A percentile compares a stretch with the other conserved stretches of the same genome.
These are phyloP conservation scores for Cephonodes hylas DNA, from an alignment of 2,888 invertebrate genomes.

Conservation along the genomic window DNA sequence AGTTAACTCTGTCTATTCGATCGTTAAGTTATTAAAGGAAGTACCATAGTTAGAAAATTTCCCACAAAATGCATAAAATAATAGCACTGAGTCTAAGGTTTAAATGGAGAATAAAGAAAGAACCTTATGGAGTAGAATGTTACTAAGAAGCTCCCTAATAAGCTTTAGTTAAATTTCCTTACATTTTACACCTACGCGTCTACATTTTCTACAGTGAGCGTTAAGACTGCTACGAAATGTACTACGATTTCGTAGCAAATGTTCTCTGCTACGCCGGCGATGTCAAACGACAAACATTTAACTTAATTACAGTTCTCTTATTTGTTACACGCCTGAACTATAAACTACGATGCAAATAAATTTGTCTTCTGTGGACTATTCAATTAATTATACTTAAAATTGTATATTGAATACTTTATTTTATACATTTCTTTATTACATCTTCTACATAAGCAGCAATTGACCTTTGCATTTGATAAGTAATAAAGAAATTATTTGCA, in stretches of 20 bases:
- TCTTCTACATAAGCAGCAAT: too few relatives aligned
- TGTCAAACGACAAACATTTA: neutral
- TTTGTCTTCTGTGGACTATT: neutral
- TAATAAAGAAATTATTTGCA: too few relatives aligned
- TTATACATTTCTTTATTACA: too few relatives aligned
- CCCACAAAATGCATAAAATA: too few relatives aligned
- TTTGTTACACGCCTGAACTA: neutral
- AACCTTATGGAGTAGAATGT: neutral
- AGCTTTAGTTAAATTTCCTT: neutral
- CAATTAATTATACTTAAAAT: neutral
- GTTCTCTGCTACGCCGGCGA: neutral
- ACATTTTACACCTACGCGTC: neutral
- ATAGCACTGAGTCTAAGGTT: too few relatives aligned
- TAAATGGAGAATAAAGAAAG: too few relatives aligned
- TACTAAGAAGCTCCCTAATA: neutral
- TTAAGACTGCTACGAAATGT: neutral
- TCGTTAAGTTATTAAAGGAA: too few relatives aligned
- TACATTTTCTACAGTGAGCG: neutral
- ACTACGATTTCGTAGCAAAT: neutral
- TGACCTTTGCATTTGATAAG: too few relatives aligned
- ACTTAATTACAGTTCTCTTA: neutral
- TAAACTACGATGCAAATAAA: neutral
- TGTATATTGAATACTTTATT: neutral
- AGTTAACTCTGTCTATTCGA: too few relatives aligned
- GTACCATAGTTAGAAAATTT: too few relatives aligned